These are phyloP conservation scores for Delphinapterus leucas DNA, from an alignment of 2,113 vertebrate genomes.

Conservation along the genomic window DNA sequence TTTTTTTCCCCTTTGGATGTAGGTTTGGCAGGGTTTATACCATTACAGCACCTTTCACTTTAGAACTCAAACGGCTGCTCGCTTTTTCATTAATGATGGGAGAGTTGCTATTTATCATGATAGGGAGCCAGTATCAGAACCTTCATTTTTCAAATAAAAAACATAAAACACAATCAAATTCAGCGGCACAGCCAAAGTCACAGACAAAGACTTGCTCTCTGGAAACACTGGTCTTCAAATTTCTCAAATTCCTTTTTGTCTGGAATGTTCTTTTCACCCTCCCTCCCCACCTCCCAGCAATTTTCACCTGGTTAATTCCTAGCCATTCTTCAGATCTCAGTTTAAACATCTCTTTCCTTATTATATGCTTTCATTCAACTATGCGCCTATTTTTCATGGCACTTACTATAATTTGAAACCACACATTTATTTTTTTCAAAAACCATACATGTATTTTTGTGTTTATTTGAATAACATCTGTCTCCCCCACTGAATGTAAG, in stretches of 20 bases:
- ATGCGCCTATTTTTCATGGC: background rate
- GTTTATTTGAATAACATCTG: background rate
- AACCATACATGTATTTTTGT: background rate
- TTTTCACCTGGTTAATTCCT: background rate
- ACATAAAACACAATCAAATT: constrained; percentile 6
- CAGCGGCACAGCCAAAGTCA: background rate
- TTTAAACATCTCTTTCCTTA: background rate
- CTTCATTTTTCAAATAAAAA: constrained; percentile 17
- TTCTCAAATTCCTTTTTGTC: background rate
- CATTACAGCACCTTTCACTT: constrained; percentile 39
- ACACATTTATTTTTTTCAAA: background rate
- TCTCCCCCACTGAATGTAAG: background rate
- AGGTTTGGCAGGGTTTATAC: constrained; percentile 29
- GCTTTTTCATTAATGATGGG: constrained; percentile 26
- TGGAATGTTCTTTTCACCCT: background rate
- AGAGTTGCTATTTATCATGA: constrained; percentile 29
- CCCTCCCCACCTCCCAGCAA: background rate
- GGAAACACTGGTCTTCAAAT: background rate
- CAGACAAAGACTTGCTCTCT: background rate
- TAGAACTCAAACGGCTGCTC: background rate
- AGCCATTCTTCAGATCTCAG: background rate
- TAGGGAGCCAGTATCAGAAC: background rate
- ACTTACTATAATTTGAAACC: background rate
- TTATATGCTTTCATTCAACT: background rate
- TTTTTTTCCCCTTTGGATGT: background rate